These are phyloP conservation scores for Physeter macrocephalus DNA, from an alignment of 2,113 vertebrate genomes.

Conservation along the genomic window DNA sequence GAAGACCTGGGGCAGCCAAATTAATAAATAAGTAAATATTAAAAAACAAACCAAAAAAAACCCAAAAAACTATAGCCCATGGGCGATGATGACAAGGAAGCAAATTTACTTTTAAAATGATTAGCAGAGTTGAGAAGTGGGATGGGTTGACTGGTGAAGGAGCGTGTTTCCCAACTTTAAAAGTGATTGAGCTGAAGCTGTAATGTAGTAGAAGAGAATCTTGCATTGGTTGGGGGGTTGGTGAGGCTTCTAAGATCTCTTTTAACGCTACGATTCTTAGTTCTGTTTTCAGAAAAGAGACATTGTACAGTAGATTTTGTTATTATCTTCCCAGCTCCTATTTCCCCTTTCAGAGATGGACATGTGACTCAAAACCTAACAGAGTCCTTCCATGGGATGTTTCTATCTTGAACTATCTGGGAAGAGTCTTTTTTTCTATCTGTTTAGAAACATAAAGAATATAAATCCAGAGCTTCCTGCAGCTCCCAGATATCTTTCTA, in stretches of 20 bases:
- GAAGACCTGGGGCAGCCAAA: neutral
- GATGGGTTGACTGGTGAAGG: neutral
- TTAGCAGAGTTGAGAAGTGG: neutral
- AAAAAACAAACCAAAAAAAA: neutral
- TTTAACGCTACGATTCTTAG: neutral
- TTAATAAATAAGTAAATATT: neutral
- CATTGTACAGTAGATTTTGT: neutral
- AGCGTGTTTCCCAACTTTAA: neutral
- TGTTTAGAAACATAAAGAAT: neutral
- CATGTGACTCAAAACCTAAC: neutral
- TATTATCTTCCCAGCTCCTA: neutral
- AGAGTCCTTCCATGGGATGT: neutral
- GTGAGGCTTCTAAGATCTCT: neutral
- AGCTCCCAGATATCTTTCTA: neutral
- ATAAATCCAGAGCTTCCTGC: neutral
- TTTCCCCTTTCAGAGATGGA: neutral
- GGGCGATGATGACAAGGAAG: neutral
- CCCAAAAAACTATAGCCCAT: accelerated
- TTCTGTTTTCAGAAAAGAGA: neutral
- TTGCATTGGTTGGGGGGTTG: neutral
- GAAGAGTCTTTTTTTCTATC: neutral
- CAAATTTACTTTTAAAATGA: neutral
- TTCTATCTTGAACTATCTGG: neutral
- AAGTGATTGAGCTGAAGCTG: neutral
- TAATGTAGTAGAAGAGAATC: neutral